Evolutionary conservation across 2,113 vertebrate genomes (phyloP), one percentile per base, ranked within the genome.

Genomic region (Oncorhynchus clarkii): DNA sequence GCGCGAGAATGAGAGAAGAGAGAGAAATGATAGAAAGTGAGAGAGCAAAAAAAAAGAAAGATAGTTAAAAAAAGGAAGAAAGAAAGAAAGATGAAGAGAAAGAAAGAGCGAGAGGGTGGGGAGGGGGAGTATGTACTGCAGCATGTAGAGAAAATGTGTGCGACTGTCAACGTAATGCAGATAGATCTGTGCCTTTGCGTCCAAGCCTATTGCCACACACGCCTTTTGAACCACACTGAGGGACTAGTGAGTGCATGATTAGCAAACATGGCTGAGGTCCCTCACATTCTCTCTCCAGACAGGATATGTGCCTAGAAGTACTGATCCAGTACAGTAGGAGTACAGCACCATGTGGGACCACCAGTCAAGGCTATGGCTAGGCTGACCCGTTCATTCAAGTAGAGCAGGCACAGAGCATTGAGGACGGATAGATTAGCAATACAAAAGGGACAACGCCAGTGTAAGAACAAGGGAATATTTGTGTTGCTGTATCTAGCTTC

Each of bases 11-110:
- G 81, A 77, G 75, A 51, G 86, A 88, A 75, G 87, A 85, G 34
- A 34, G 84, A 88, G 89, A 80, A 62, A 62, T 3, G 48, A 84
- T 94, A 94, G 93, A 90, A 57, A 88, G 90, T 92, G 88, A 39
- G 24, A 5, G 34, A 8, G 6, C 6, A 34, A 34, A 34, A 34
- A 34, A 7, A 6, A 22, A 60, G 20, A 60, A 20, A 60, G 59
- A 24, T 7, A 62, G 59, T n/a, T 7, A 8, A 27, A 27, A 5
- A 31, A 18, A 60, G 51, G 4, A 5, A 57, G 16, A 57, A 20
- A 57, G 14, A 24, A 22, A 62, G 14, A 24, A 22, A 62, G n/a
- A 62, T 7, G 18, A 20, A 57, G 16, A 57, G 54, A 57, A 20
- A 57, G 54, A 57, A 57, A 57, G 14, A 57, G 27, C 27, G 4